Evolutionary conservation across 2,113 vertebrate genomes (phyloP).

Genomic region (Dromiciops gliroides): DNA sequence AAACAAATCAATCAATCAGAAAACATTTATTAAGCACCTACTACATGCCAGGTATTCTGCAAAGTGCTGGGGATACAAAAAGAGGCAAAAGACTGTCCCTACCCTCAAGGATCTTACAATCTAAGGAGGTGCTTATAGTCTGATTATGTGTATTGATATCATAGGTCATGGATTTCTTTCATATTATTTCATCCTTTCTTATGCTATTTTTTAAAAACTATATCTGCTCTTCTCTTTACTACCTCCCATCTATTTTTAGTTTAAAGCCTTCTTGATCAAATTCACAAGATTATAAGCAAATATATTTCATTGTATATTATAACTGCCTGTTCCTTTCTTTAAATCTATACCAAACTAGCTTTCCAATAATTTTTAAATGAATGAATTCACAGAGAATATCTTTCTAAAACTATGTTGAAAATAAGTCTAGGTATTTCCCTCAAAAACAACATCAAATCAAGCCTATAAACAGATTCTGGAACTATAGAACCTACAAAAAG

Average conservation of each 20-base stretch:
- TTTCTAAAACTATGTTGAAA: slow-evolving; percentile 69
- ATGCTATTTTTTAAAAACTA: background rate
- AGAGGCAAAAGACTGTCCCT: background rate
- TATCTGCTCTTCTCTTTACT: background rate
- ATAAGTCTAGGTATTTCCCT: too few species aligned
- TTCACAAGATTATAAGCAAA: background rate
- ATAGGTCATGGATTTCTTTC: background rate
- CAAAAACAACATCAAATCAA: too few species aligned
- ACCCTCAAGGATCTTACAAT: background rate
- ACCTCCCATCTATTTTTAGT: background rate
- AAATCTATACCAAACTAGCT: slow-evolving; percentile 7
- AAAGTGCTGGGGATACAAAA: background rate
- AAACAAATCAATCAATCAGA: background rate
- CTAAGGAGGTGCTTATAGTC: background rate
- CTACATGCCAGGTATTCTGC: background rate
- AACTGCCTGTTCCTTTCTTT: background rate
- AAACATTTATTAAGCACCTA: background rate
- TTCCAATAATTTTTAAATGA: slow-evolving; percentile 14
- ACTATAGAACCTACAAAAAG: too few species aligned
- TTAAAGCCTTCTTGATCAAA: background rate
- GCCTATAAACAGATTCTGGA: too few species aligned
- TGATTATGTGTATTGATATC: background rate
- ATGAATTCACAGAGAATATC: slow-evolving; percentile 34
- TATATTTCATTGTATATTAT: background rate
- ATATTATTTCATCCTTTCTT: background rate